Conservation (phyloP, 2,888 invertebrate species). For the Salticus scenicus region DNA sequence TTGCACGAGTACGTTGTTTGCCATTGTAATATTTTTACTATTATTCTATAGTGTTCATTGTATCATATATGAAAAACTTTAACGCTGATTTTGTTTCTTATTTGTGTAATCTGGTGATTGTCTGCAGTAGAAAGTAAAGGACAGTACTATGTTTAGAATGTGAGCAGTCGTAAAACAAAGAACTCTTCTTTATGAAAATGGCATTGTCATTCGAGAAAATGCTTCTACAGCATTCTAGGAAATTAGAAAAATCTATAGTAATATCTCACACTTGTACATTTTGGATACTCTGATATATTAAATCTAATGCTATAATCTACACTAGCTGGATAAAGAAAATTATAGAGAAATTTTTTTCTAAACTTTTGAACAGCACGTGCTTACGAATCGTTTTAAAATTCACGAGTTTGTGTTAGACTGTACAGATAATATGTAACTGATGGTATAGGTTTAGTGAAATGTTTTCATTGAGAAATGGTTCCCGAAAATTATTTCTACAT, state of each 20-base stretch:
- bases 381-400: neutral
- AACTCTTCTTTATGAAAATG: neutral
- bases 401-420: constrained; percentile 19
- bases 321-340: neutral
- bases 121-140: constrained; percentile 1
- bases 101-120: neutral
- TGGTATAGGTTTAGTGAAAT: constrained; percentile 29
- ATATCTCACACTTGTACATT: constrained; percentile 35
- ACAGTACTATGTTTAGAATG: constrained; percentile 6
- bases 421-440: constrained; percentile 26
- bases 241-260: constrained; percentile 21
- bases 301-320: constrained; percentile 7
- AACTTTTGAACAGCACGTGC: neutral
- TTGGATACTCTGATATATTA: constrained; percentile 47
- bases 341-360: neutral
- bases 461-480: constrained; percentile 41
- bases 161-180: neutral
- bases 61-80: too few relatives aligned
- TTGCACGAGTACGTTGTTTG: too few relatives aligned
- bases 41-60: too few relatives aligned
- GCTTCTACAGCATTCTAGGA: constrained; percentile 40
- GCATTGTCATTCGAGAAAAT: constrained; percentile 12
- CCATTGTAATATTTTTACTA: too few relatives aligned
- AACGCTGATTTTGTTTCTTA: neutral
- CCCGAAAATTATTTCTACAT: constrained; percentile 49